A percentile compares a stretch with the other conserved stretches of the same genome.
These are phyloP conservation scores for Anas platyrhynchos DNA, from an alignment of 2,113 vertebrate genomes.

Conservation along the genomic window DNA sequence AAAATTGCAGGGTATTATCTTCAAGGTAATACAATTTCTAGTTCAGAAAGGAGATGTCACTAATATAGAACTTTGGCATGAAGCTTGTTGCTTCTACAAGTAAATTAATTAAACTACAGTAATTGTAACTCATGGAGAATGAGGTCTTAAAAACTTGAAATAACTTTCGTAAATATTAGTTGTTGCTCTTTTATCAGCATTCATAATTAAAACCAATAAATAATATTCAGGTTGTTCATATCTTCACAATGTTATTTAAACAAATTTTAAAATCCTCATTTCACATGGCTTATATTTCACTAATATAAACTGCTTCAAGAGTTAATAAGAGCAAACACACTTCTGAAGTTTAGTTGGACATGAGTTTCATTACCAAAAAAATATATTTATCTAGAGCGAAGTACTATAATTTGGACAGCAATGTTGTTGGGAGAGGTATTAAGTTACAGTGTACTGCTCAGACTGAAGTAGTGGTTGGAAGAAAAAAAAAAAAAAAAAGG, in stretches of 20 bases:
- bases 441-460: constrained; percentile 41
- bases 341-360: not conserved
- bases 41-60: not conserved
- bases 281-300: not conserved
- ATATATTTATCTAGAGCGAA: constrained; percentile 15
- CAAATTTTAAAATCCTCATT: not conserved
- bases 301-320: not conserved
- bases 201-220: not conserved
- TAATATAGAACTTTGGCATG: not conserved
- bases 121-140: not conserved
- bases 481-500: not conserved
- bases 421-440: constrained; percentile 51
- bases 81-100: not conserved
- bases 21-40: not conserved
- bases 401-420: constrained; percentile 60
- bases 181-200: not conserved
- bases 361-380: not conserved
- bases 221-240: not conserved
- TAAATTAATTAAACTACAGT: not conserved
- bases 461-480: constrained; percentile 48
- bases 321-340: not conserved
- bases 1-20: not conserved
- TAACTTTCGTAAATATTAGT: not conserved
- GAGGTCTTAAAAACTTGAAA: not conserved
- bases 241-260: not conserved